A percentile compares a stretch with the other conserved stretches of the same genome.
phyloP scores from a whole-genome alignment of 1,140 invertebrate species.

The Branchinecta lindahli region DNA sequence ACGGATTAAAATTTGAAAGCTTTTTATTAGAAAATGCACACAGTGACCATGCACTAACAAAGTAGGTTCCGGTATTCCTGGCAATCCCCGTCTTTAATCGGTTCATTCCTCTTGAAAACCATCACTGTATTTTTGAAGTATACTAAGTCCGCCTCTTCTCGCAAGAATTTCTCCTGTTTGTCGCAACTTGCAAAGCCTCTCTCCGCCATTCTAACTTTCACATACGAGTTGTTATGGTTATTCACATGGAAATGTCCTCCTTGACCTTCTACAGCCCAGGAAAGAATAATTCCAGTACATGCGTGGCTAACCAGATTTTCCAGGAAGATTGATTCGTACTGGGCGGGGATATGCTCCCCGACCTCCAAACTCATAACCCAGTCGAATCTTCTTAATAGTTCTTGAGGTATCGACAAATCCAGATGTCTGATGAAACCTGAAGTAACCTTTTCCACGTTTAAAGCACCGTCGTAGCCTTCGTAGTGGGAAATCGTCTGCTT shows the following conservation, averaged over 20 bases:
- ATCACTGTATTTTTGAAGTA: background rate
- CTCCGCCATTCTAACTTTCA: background rate
- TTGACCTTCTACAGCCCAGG: conserved; percentile 17
- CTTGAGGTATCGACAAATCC: background rate
- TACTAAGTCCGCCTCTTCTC: background rate
- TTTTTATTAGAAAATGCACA: too few species aligned
- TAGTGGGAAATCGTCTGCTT: background rate
- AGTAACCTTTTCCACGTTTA: background rate
- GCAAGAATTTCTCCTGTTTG: background rate
- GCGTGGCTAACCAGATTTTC: conserved; percentile 10
- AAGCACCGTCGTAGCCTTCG: conserved; percentile 2
- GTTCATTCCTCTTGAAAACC: background rate
- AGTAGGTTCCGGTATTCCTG: too few species aligned
- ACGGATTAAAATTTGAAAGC: too few species aligned
- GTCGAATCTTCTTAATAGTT: conserved; percentile 4
- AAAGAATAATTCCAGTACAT: conserved; percentile 16
- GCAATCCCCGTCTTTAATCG: too few species aligned
- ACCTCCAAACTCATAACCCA: conserved; percentile 19
- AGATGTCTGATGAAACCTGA: conserved; percentile 4
- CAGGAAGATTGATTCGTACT: conserved; percentile 17
- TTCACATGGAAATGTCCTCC: conserved; percentile 15
- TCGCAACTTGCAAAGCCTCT: background rate
- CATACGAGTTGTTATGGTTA: conserved; percentile 9
- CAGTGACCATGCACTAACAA: too few species aligned
- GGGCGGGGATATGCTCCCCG: conserved; percentile 18